Conservation (phyloP, 2,113 vertebrate species). For the Tachuris rubrigastra region DNA sequence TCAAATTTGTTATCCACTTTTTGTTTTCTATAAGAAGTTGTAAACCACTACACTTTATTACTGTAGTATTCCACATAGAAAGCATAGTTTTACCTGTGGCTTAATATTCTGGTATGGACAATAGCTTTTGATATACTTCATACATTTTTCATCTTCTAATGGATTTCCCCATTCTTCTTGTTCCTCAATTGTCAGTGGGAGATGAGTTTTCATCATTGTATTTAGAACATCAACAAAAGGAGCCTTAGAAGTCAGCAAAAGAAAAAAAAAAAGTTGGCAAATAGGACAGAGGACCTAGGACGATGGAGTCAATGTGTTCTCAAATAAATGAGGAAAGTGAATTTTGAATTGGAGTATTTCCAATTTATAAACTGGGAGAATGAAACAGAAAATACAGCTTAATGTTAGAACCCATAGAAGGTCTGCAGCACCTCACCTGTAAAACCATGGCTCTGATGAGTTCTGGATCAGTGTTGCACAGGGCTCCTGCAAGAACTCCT, state of each 20-base stretch:
- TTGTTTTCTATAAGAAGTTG: background rate
- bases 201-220: constrained; percentile 86
- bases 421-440: constrained; percentile 76
- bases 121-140: constrained; percentile 85
- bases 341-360: background rate
- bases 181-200: constrained; percentile 92
- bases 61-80: background rate
- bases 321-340: background rate
- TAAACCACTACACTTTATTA: background rate
- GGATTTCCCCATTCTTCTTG: constrained; percentile 95
- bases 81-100: constrained; percentile 82
- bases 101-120: constrained; percentile 92
- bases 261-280: background rate
- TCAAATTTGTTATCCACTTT: background rate
- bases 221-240: constrained; percentile 93
- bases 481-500: constrained; percentile 87
- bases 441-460: constrained; percentile 82
- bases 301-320: background rate
- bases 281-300: background rate
- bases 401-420: background rate
- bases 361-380: background rate
- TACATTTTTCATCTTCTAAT: constrained; percentile 73
- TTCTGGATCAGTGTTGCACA: constrained; percentile 86
- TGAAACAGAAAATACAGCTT: background rate
- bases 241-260: constrained; percentile 73